Evolutionary conservation across 2,113 vertebrate species (phyloP).

Genomic region (Myocastor coypus): DNA sequence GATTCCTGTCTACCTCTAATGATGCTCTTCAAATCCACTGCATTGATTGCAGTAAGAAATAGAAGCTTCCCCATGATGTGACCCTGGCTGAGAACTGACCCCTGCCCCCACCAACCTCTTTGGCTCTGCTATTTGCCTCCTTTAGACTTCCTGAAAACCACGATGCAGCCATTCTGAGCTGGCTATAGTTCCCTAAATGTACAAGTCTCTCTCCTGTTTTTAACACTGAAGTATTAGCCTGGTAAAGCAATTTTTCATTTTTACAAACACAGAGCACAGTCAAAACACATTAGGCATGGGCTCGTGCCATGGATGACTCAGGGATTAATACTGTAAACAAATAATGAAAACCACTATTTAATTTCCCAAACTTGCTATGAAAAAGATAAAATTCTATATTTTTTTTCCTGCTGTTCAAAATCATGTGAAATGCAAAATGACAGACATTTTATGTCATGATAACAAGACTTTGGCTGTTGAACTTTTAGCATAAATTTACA

Average conservation of each 20-base stretch:
- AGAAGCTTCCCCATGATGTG: not conserved
- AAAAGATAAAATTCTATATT: not conserved
- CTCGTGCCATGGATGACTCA: not conserved
- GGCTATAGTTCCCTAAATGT: not conserved
- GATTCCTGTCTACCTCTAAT: not conserved
- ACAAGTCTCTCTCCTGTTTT: not conserved
- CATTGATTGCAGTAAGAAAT: not conserved
- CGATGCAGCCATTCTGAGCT: not conserved
- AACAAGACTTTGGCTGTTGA: not conserved
- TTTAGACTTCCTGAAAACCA: constrained; percentile 12
- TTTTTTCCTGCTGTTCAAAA: not conserved
- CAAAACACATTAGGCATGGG: not conserved
- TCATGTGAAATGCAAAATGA: not conserved
- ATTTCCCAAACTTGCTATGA: not conserved
- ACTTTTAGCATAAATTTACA: not conserved
- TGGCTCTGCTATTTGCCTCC: not conserved
- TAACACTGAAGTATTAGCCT: constrained; percentile 41
- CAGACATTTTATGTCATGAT: not conserved
- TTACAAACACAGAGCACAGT: constrained; percentile 31
- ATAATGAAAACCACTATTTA: not conserved
- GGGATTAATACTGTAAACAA: constrained; percentile 11
- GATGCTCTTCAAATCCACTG: not conserved
- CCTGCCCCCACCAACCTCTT: not conserved
- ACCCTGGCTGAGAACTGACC: not conserved
- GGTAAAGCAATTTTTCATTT: constrained; percentile 14